phyloP scores from a whole-genome alignment of 2,888 invertebrate species.

The Glaucopsyche alexis region DNA sequence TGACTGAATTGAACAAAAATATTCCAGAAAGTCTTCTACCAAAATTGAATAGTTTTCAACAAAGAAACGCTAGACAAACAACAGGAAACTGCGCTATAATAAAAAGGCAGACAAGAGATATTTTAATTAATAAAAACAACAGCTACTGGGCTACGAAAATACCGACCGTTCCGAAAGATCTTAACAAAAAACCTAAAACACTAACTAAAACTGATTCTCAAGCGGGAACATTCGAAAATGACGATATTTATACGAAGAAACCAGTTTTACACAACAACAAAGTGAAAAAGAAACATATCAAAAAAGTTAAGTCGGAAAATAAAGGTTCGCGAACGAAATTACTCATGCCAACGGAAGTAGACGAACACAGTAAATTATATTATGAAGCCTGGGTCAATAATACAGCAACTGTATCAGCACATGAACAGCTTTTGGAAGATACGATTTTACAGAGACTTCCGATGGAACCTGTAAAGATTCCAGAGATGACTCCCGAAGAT shows the following conservation, averaged over 20 bases:
- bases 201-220: neutral
- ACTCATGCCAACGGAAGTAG: conserved; percentile 50
- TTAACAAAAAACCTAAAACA: neutral
- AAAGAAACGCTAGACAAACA: neutral
- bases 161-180: neutral
- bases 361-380: conserved; percentile 56
- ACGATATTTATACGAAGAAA: neutral
- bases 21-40: neutral
- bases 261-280: neutral
- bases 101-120: neutral
- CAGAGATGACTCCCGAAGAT: conserved; percentile 51
- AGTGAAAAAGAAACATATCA: conserved; percentile 37
- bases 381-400: conserved; percentile 70
- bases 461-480: conserved; percentile 42
- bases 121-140: neutral
- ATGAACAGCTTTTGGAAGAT: conserved; percentile 44
- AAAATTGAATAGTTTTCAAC: neutral
- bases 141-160: neutral
- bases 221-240: neutral
- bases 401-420: conserved; percentile 51
- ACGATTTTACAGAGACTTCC: conserved; percentile 42
- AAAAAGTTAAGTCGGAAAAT: conserved; percentile 49
- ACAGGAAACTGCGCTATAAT: neutral
- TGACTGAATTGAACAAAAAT: neutral
- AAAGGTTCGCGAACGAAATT: conserved; percentile 47